phyloP scores from a whole-genome alignment of 2,797 vertebrate species.

The Spea hammondii region DNA sequence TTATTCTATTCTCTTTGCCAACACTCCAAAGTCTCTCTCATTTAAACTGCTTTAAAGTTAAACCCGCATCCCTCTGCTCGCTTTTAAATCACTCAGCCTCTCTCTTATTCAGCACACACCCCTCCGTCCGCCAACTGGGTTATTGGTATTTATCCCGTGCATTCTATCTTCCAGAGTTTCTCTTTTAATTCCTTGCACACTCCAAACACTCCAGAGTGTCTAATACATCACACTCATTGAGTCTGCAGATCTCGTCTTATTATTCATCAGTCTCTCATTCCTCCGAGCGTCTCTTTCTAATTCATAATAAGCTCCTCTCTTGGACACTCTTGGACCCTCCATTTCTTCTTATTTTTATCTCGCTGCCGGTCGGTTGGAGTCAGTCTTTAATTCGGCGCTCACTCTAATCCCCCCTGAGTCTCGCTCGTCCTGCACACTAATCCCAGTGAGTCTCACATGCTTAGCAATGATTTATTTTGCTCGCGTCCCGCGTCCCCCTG shows the following conservation, averaged over 20 bases:
- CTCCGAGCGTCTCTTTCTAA: neutral
- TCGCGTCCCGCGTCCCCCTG: constrained; percentile 15
- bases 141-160: neutral
- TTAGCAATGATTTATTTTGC: constrained; percentile 15
- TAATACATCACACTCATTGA: neutral
- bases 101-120: constrained; percentile 5
- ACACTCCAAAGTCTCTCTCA: too few relatives aligned
- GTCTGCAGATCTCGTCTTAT: neutral
- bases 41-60: too few relatives aligned
- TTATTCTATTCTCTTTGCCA: too few relatives aligned
- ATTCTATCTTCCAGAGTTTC: neutral
- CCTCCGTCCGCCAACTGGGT: neutral
- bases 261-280: neutral
- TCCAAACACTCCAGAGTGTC: too few relatives aligned
- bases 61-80: too few relatives aligned
- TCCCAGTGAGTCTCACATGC: neutral
- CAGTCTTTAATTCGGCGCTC: neutral
- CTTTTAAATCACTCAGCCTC: neutral
- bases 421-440: neutral
- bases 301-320: neutral
- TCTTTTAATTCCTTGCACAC: neutral
- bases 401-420: neutral
- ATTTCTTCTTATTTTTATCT: too few relatives aligned
- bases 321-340: neutral
- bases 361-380: too few relatives aligned